Percentiles rank a stretch among this genome's conserved stretches.
Evolutionary conservation across 2,113 vertebrate species (phyloP).

Genomic region (Percopsis transmontana): DNA sequence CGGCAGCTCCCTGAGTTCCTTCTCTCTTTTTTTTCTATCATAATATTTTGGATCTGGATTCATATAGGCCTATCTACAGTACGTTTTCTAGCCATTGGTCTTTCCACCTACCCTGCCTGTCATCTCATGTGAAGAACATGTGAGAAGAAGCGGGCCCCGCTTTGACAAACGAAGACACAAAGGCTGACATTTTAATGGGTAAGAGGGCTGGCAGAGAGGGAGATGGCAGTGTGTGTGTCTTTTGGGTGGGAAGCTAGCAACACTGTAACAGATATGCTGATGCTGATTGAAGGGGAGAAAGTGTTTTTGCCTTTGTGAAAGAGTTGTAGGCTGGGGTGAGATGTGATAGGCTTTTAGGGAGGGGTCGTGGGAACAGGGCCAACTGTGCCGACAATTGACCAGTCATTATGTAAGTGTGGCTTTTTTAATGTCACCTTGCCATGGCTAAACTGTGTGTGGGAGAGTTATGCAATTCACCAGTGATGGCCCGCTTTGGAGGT

Average conservation of each 20-base stretch:
- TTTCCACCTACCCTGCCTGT: too few relatives aligned
- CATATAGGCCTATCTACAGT: too few relatives aligned
- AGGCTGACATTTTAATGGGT: conserved; percentile 58
- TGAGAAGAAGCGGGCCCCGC: conserved; percentile 29
- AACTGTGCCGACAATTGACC: conserved; percentile 7
- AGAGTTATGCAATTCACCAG: conserved; percentile 31
- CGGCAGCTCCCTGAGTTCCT: too few relatives aligned
- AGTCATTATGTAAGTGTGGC: conserved; percentile 32
- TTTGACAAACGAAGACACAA: conserved; percentile 59
- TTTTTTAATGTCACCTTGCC: conserved; percentile 42
- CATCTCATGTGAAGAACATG: too few relatives aligned
- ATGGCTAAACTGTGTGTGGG: conserved; percentile 24
- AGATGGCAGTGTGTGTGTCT: too few relatives aligned
- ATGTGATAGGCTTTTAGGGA: not conserved
- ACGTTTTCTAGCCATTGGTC: too few relatives aligned
- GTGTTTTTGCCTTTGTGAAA: not conserved
- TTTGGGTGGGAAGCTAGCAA: too few relatives aligned
- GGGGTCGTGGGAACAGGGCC: not conserved
- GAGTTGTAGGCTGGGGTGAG: not conserved
- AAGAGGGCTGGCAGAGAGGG: too few relatives aligned
- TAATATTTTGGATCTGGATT: too few relatives aligned
- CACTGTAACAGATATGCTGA: too few relatives aligned
- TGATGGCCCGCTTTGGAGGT: conserved; percentile 24
- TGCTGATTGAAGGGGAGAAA: too few relatives aligned
- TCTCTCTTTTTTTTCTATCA: too few relatives aligned